These are phyloP conservation scores for Esox niger DNA, from an alignment of 2,113 vertebrate genomes.

Conservation along the genomic window DNA sequence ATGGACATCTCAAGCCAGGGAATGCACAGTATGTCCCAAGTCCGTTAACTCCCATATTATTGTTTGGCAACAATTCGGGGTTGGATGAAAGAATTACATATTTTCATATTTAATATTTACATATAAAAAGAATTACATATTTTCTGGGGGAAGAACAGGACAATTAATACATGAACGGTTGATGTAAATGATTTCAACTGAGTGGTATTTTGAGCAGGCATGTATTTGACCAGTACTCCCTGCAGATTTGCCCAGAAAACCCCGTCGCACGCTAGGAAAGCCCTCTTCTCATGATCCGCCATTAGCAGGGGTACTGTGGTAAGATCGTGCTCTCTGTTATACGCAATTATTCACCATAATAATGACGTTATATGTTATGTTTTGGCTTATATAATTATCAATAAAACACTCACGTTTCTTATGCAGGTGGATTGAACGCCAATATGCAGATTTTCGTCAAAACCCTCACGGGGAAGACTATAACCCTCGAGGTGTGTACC, in stretches of 20 bases:
- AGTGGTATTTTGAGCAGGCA: constrained; percentile 31
- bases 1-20: constrained; percentile 18
- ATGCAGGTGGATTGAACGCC: constrained; percentile 70
- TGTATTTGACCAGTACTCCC: constrained; percentile 40
- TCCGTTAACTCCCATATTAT: too few species aligned
- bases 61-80: too few species aligned
- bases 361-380: accelerated
- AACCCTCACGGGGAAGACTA: constrained; percentile 98
- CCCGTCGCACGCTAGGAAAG: constrained; percentile 55
- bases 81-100: not conserved
- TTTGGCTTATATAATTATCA: accelerated
- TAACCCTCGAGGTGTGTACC: constrained; percentile 92
- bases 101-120: not conserved
- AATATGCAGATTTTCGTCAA: constrained; percentile 99
- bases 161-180: not conserved
- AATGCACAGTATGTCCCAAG: too few species aligned
- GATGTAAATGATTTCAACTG: not conserved
- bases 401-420: not conserved
- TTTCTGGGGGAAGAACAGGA: not conserved
- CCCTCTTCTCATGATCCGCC: constrained; percentile 82
- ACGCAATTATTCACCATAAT: not conserved
- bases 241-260: constrained; percentile 67
- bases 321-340: constrained; percentile 34
- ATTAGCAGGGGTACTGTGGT: constrained; percentile 71
- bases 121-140: not conserved